Base-by-base conservation (phyloP, 1,140 invertebrate species). In the Calliopsis andreniformis region DNA sequence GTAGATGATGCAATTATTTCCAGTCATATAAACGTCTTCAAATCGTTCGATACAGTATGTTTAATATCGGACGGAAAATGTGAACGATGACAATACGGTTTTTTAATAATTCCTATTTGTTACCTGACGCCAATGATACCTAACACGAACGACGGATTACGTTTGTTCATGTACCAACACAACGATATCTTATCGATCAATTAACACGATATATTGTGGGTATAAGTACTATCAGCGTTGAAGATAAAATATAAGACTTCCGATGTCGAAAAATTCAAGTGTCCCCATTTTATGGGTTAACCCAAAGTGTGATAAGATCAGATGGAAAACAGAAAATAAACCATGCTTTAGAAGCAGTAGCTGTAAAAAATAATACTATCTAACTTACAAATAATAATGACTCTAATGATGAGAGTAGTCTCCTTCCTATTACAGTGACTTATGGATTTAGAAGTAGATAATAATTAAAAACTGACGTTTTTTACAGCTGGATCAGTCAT, bases 401-500 rank as follows among this genome's bases (percentile, higher is more conserved):
- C 5, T 10, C n/a, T 51, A 51, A 20, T n/a, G 47, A 14, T 51
- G 47, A 51, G 16, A 1, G n/a, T n/a, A n/a, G n/a, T n/a, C n/a
- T n/a, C n/a, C n/a, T n/a, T n/a, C n/a, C n/a, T n/a, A n/a, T n/a
- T n/a, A n/a, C n/a, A n/a, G n/a, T n/a, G n/a, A n/a, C n/a, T n/a
- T n/a, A n/a, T n/a, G n/a, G n/a, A n/a, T n/a, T n/a, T n/a, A n/a
- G n/a, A 14, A 18, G 25, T 39, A 18, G 3, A 59, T 43, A 39
- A 55, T 43, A 10, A 51, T 32, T n/a, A n/a, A 58, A 42, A 6
- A 39, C 51, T 45, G 39, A 18, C 51, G 14, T 61, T 47, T 56
- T 62, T 77, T 89, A 82, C 86, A 94, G 93, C 93, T 66, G 93
- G 92, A 59, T 93, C 92, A 14, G 93, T 94, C 32, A 93, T 94